Evolutionary conservation across 2,797 vertebrate genomes (phyloP).

Genomic region (Erpetoichthys calabaricus): DNA sequence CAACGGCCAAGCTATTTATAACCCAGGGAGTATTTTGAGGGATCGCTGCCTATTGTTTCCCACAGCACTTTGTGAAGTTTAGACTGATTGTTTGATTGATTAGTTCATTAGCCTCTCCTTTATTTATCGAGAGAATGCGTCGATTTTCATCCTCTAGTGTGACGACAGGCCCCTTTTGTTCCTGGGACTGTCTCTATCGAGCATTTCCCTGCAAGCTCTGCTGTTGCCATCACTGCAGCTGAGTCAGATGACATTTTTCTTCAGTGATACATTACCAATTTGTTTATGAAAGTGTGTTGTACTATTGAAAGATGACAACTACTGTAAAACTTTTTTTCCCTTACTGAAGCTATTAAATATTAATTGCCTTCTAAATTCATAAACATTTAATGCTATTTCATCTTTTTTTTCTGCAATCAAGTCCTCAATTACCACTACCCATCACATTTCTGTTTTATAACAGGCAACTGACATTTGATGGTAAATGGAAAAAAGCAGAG

Average conservation of each 20-base stretch:
- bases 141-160: no score
- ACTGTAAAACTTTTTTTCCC: conserved; percentile 55
- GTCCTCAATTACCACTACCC: conserved; percentile 58
- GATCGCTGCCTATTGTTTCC: no score
- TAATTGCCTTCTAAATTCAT: conserved; percentile 62
- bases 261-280: not conserved
- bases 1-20: no score
- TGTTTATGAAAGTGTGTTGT: conserved; percentile 7
- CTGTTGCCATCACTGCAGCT: no score
- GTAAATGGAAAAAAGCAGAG: conserved; percentile 80
- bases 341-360: conserved; percentile 55
- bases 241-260: conserved; percentile 8
- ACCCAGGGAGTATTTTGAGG: no score
- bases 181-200: no score
- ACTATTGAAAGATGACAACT: conserved; percentile 39
- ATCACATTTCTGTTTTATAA: conserved; percentile 71
- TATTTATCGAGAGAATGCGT: no score
- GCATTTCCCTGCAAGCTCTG: no score
- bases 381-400: conserved; percentile 59
- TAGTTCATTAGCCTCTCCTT: no score
- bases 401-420: conserved; percentile 57
- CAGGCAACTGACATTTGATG: conserved; percentile 90
- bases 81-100: no score
- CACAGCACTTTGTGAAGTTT: no score
- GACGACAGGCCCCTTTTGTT: no score